These are phyloP conservation scores for Melieria omissa DNA, from an alignment of 2,888 invertebrate genomes.

Conservation along the genomic window DNA sequence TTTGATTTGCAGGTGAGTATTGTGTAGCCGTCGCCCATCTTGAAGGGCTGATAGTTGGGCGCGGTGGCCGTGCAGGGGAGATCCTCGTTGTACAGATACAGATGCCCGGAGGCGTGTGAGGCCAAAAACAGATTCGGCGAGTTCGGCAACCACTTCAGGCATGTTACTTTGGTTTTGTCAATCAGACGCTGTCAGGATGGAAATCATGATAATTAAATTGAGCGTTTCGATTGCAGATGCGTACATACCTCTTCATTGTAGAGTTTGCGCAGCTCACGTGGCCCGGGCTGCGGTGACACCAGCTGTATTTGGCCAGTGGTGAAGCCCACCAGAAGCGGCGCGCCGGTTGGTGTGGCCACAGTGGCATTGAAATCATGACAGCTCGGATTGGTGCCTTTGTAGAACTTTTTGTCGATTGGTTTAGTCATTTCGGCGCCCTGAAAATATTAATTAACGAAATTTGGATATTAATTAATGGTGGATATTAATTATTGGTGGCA, in stretches of 20 bases:
- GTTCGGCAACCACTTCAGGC: conserved; percentile 97
- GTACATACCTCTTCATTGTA: conserved; percentile 93
- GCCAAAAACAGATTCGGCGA: conserved; percentile 94
- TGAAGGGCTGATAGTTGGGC: conserved; percentile 95
- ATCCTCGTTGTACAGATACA: conserved; percentile 98
- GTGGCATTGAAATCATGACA: conserved; percentile 97
- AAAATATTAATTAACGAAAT: conserved; percentile 35
- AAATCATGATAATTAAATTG: conserved; percentile 5
- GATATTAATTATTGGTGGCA: no score
- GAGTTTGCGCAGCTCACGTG: conserved; percentile 94
- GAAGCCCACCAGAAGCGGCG: conserved; percentile 94
- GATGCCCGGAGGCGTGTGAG: conserved; percentile 94
- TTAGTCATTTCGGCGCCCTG: conserved; percentile 95
- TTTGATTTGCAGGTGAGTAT: conserved; percentile 97
- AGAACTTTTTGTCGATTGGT: conserved; percentile 97
- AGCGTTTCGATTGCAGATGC: neutral
- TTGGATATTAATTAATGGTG: no score
- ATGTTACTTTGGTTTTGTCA: conserved; percentile 77
- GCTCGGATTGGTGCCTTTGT: conserved; percentile 98
- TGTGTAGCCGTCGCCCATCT: conserved; percentile 92
- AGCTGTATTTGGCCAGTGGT: conserved; percentile 98
- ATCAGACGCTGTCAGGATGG: conserved; percentile 62
- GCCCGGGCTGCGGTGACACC: conserved; percentile 97
- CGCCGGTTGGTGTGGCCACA: conserved; percentile 83
- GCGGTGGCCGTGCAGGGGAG: conserved; percentile 88